A percentile compares a stretch with the other conserved stretches of the same genome.
Conservation (phyloP, 2,113 vertebrate genomes). For the Dromaius novaehollandiae region DNA sequence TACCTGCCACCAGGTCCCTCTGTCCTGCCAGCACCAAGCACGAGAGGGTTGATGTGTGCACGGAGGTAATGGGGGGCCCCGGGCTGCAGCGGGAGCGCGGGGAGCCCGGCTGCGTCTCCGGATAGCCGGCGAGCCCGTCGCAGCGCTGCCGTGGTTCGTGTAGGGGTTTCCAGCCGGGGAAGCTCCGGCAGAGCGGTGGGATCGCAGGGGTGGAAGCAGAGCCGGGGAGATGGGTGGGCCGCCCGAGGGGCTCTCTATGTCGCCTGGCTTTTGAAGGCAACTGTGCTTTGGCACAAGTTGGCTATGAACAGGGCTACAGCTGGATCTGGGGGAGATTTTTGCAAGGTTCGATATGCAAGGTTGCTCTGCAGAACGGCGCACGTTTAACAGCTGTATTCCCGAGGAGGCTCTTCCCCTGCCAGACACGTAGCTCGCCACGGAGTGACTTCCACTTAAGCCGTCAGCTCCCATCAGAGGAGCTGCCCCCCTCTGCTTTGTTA, state of each 20-base stretch:
- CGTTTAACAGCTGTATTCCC: background rate
- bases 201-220: background rate
- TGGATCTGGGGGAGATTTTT: background rate
- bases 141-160: background rate
- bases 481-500: background rate
- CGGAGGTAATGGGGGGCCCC: background rate
- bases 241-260: background rate
- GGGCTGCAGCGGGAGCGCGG: background rate
- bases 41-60: conserved; percentile 48
- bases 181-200: background rate
- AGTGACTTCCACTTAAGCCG: background rate
- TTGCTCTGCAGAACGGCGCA: accelerated
- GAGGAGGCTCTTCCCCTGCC: background rate
- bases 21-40: background rate
- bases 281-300: background rate
- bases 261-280: background rate
- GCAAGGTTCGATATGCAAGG: background rate
- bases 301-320: background rate
- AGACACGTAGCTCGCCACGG: background rate
- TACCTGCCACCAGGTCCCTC: background rate
- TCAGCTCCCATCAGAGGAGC: background rate
- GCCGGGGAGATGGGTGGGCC: too few relatives aligned
- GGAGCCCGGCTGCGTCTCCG: background rate
- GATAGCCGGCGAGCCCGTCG: background rate
- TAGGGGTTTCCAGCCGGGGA: background rate